Evolutionary conservation across 2,888 invertebrate genomes (phyloP).

Genomic region (Eupithecia dodoneata): DNA sequence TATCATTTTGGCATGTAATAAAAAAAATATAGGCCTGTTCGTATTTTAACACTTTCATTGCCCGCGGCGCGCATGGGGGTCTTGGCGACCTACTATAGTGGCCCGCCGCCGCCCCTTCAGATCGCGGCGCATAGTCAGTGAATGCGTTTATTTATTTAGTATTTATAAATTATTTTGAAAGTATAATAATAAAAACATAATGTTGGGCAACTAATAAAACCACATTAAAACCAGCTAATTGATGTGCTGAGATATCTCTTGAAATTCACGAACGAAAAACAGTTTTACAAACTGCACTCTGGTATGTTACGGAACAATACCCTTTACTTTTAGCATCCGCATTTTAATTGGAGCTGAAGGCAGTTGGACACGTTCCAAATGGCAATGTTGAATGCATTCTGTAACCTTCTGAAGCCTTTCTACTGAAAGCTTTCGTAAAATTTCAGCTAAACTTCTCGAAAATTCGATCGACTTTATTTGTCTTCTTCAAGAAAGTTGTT

Average conservation of each 20-base stretch:
- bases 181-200: too few relatives aligned
- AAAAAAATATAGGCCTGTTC: too few relatives aligned
- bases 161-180: too few relatives aligned
- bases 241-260: neutral
- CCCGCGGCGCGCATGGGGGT: too few relatives aligned
- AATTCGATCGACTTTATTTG: constrained; percentile 14
- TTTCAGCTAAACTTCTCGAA: constrained; percentile 11
- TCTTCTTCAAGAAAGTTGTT: neutral
- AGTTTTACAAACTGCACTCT: constrained; percentile 13
- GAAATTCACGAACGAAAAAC: neutral
- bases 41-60: too few relatives aligned
- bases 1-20: too few relatives aligned
- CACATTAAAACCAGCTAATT: neutral
- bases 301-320: constrained; percentile 37
- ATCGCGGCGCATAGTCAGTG: too few relatives aligned
- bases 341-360: constrained; percentile 75
- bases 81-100: too few relatives aligned
- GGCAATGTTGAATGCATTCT: constrained; percentile 54
- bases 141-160: too few relatives aligned
- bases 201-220: neutral
- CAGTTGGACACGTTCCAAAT: constrained; percentile 75
- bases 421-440: constrained; percentile 23
- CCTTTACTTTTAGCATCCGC: constrained; percentile 70
- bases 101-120: too few relatives aligned
- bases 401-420: constrained; percentile 23